These are phyloP conservation scores for Tachuris rubrigastra DNA, from an alignment of 2,113 vertebrate genomes.

Conservation along the genomic window DNA sequence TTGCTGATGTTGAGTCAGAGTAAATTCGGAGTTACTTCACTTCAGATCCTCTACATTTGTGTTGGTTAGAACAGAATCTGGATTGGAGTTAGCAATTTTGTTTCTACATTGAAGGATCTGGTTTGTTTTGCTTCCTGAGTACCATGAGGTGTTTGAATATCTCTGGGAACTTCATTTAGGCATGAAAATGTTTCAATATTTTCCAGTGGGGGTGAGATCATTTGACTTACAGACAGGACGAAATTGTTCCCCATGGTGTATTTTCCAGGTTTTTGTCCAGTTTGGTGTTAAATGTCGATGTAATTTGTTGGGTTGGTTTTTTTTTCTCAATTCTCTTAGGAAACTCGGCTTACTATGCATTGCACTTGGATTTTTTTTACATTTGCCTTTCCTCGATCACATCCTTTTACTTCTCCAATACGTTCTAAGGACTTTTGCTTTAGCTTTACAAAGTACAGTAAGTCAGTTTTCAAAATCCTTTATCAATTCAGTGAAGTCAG, in stretches of 20 bases:
- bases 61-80: not conserved
- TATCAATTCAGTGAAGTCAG: not conserved
- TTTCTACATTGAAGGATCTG: not conserved
- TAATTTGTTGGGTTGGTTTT: not conserved
- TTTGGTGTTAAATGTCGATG: not conserved
- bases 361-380: not conserved
- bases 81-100: not conserved
- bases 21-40: not conserved
- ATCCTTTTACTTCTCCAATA: not conserved
- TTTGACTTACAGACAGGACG: not conserved
- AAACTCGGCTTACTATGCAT: not conserved
- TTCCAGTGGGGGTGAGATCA: not conserved
- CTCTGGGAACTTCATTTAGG: not conserved
- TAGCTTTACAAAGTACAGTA: not conserved
- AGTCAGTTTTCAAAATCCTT: not conserved
- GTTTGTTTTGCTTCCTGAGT: not conserved
- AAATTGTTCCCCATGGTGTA: not conserved
- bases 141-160: not conserved
- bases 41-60: not conserved
- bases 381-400: not conserved
- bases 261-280: slow-evolving; percentile 36
- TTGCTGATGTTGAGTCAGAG: not conserved
- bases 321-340: not conserved
- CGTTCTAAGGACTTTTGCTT: not conserved
- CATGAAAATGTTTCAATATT: not conserved